Evolutionary conservation across 2,113 vertebrate species (phyloP).

Genomic region (Macroglossus sobrinus): DNA sequence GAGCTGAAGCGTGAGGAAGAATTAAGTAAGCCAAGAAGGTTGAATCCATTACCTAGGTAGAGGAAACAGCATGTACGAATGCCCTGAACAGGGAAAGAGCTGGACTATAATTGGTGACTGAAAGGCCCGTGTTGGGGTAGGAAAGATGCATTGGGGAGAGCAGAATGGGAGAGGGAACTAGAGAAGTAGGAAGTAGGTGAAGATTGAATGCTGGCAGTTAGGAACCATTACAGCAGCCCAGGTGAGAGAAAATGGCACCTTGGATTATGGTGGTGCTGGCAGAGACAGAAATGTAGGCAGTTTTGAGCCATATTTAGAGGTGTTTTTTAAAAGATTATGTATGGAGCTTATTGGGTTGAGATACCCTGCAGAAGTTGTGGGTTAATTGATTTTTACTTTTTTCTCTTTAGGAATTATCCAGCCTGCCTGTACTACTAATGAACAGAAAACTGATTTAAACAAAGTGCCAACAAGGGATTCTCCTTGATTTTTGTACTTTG

Average conservation of each 20-base stretch:
- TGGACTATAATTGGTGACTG: background rate
- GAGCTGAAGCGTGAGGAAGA: background rate
- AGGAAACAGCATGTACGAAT: background rate
- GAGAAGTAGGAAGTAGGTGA: background rate
- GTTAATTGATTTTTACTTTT: slow-evolving; percentile 59
- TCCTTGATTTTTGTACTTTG: slow-evolving; percentile 39
- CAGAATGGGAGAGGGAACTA: background rate
- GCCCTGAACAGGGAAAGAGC: background rate
- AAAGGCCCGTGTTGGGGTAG: background rate
- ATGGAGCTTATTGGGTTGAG: background rate
- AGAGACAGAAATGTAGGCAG: background rate
- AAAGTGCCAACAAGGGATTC: slow-evolving; percentile 40
- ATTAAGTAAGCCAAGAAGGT: background rate
- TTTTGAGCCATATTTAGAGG: background rate
- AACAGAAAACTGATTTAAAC: slow-evolving; percentile 65
- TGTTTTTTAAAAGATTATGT: background rate
- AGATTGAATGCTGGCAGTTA: background rate
- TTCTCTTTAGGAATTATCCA: slow-evolving; percentile 64
- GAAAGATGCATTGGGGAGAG: background rate
- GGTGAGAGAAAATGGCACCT: background rate
- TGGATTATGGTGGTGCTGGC: background rate
- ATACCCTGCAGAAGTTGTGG: background rate
- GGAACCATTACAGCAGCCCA: background rate
- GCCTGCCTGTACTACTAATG: slow-evolving; percentile 67
- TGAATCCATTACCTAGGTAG: background rate